Evolutionary conservation across 2,113 vertebrate genomes (phyloP), one percentile per base, ranked within the genome.

Genomic region (Phoxinus phoxinus): DNA sequence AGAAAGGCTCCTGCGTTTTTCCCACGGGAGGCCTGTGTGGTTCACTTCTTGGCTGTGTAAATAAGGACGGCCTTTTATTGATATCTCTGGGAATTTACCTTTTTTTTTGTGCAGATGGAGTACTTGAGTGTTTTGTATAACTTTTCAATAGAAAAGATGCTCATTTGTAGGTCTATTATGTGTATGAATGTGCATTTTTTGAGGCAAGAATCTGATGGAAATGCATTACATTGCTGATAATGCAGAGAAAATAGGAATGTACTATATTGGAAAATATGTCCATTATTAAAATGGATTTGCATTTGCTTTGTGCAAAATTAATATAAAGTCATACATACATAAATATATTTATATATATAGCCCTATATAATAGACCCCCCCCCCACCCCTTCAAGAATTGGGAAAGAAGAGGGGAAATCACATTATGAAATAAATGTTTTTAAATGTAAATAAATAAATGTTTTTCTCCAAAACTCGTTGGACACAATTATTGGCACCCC

Each of bases 1-100:
- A 53, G 59, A n/a, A 32, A 69, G 48, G 73, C 44, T 2, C 51
- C 10, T 4, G 41, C 3, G 12, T 4, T 27, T 41, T 59, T 79
- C 77, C 30, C 37, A 19, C 1, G n/a, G 37, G 58, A 65, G 8
- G 2, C 3, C 1, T 10, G 37, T 15, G 51, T 37, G 30, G 32
- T 56, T 78, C 53, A 6, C 51, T 78, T 79, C 56, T 79, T 44
- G 35, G 56, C 30, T 44, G 58, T 80, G 78, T 27, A 46, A 63
- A 63, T 80, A 63, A 80, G 37, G 17, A 79, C 56, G 10, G 15
- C n/a, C 3, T 46, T 80, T 63, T 61, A 58, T 63, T 63, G 37
- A 46, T 11, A 41, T 81, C 15, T 65, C 15, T 6, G 4, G 8
- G 56, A 59, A 46, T 46, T 41, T 35, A 15, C 23, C 17, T 41